phyloP scores from a whole-genome alignment of 1,140 invertebrate species.

The Spodoptera litura region DNA sequence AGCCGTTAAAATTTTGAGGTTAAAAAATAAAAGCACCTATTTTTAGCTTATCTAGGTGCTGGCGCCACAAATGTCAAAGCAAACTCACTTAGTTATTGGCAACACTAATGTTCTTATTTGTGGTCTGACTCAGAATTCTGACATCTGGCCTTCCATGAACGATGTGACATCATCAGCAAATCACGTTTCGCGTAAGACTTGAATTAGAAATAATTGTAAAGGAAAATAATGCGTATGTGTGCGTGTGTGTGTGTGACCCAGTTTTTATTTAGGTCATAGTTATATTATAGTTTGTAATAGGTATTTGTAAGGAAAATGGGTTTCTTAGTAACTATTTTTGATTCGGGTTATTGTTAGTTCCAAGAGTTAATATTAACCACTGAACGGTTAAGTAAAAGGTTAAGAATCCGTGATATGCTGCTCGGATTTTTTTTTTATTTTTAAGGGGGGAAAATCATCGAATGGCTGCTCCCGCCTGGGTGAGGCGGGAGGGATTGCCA shows the following conservation, averaged over 20 bases:
- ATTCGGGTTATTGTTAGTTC: background rate
- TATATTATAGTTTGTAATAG: slow-evolving; percentile 8
- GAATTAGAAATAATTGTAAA: slow-evolving; percentile 29
- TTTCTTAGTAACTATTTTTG: background rate
- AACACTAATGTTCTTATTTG: slow-evolving; percentile 42
- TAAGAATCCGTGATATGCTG: too few species aligned
- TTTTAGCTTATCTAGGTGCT: background rate
- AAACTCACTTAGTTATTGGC: slow-evolving; percentile 23
- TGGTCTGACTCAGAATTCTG: slow-evolving; percentile 29
- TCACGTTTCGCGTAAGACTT: slow-evolving; percentile 31
- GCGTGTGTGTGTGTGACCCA: background rate
- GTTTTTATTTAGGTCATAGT: slow-evolving; percentile 41
- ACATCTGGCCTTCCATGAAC: slow-evolving; percentile 44
- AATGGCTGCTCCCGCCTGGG: too few species aligned
- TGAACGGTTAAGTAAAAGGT: too few species aligned
- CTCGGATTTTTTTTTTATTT: too few species aligned
- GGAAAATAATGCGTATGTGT: background rate
- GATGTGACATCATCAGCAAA: slow-evolving; percentile 37
- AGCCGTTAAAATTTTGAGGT: too few species aligned
- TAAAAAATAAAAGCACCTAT: background rate
- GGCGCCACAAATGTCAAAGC: slow-evolving; percentile 1
- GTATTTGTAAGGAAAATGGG: background rate
- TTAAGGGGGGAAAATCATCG: too few species aligned
- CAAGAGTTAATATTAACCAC: too few species aligned
- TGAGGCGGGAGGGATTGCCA: too few species aligned